phyloP scores from a whole-genome alignment of 2,113 vertebrate species.

The Xiphophorus couchianus region DNA sequence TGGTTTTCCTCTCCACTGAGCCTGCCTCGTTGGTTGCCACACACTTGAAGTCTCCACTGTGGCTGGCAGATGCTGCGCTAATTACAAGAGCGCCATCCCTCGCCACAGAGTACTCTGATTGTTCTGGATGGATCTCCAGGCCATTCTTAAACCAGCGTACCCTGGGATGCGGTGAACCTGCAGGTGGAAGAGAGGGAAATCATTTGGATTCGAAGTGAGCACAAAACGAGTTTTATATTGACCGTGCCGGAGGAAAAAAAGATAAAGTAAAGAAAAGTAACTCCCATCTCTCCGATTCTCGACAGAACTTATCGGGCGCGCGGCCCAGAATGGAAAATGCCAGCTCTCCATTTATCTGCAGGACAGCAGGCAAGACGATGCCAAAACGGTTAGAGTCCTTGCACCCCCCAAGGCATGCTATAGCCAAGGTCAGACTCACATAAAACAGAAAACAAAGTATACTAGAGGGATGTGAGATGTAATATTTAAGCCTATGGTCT shows the following conservation, averaged over 20 bases:
- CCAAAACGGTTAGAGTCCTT: conserved; percentile 58
- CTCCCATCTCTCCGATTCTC: conserved; percentile 38
- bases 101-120: conserved; percentile 73
- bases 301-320: conserved; percentile 32
- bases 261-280: conserved; percentile 31
- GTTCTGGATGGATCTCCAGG: conserved; percentile 75
- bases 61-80: conserved; percentile 74
- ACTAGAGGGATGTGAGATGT: conserved; percentile 17
- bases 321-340: conserved; percentile 50
- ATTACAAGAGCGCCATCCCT: conserved; percentile 84
- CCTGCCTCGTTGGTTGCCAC: conserved; percentile 87
- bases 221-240: conserved; percentile 42
- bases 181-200: conserved; percentile 18
- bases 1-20: conserved; percentile 81
- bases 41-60: conserved; percentile 87
- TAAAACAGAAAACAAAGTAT: conserved; percentile 38
- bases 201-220: conserved; percentile 4
- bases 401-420: conserved; percentile 33
- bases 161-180: conserved; percentile 83
- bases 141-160: conserved; percentile 85
- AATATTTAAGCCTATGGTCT: conserved; percentile 34
- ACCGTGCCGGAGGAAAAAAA: conserved; percentile 18
- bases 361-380: conserved; percentile 48
- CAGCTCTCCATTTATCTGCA: conserved; percentile 60
- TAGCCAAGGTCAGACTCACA: conserved; percentile 55